Evolutionary conservation across 2,113 vertebrate genomes (phyloP), one percentile per base, ranked within the genome.

Genomic region (Poeciliopsis retropinna): DNA sequence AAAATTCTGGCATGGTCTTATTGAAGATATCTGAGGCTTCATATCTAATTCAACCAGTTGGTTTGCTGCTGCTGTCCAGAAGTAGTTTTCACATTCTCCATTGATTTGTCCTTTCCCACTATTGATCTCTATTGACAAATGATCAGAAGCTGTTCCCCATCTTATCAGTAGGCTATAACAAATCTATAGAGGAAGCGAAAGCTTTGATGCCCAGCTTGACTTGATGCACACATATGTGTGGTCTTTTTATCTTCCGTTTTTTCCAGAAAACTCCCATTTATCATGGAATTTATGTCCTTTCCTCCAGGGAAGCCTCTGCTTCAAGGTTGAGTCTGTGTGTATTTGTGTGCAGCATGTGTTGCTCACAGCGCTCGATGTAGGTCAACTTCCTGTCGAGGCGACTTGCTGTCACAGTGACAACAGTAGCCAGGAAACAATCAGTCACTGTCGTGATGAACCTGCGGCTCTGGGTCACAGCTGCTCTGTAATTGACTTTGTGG

Each of bases 111-210:
- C 71, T 75, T 63, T 81, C 65, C 64, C 29, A 22, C 39, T 81
- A 83, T 81, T 76, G 83, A 76, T 60, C 29, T 17, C 39, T 81
- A 83, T 79, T 76, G 80, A 76, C 39, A 2, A 80, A n/a, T 65
- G 63, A 81, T 78, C 80, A 70, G 54, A 41, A 34, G 64, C 1
- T 54, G 41, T 74, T 15, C 73, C 37, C 66, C 47, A 37, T 54
- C 17, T 8, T 22, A 64, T 73, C 70, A 13, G 64, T n/a, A 15
- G 31, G 31, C 66, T 62, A 76, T 19, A 25, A 51, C 34, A 37
- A 63, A 5, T 70, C 67, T 1, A 72, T 82, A 66, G 19, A 51
- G 63, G 61, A 34, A 64, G 31, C 41, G 75, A 51, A 34, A 28
- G 73, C 25, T 27, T 64, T 47, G 30, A 70, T 29, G 15, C 47